Evolutionary conservation across 2,113 vertebrate genomes (phyloP).

Genomic region (Neogale vison): DNA sequence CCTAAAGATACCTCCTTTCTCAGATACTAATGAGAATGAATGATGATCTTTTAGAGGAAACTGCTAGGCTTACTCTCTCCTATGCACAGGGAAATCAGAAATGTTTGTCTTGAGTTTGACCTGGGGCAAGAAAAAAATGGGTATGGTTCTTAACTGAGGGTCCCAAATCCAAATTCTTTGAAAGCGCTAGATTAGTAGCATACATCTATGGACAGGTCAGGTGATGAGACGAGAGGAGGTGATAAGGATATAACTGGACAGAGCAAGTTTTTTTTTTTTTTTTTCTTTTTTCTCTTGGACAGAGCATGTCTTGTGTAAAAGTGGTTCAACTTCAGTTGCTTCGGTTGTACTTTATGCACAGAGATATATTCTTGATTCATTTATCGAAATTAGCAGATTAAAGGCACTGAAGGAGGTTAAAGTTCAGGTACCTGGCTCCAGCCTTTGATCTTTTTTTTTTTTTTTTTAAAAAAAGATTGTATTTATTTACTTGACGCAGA

Average conservation of each 20-base stretch:
- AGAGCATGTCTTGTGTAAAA: neutral
- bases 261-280: neutral
- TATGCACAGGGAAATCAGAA: neutral
- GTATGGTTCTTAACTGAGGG: neutral
- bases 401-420: neutral
- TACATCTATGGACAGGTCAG: neutral
- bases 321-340: neutral
- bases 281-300: neutral
- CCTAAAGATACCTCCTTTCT: neutral
- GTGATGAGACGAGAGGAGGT: neutral
- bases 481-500: neutral
- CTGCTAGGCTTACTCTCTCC: neutral
- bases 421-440: neutral
- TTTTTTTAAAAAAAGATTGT: neutral
- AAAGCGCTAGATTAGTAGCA: neutral
- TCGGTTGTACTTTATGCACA: neutral
- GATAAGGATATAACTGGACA: neutral
- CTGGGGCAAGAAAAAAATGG: neutral
- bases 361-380: neutral
- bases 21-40: neutral
- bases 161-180: neutral
- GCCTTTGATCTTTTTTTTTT: neutral
- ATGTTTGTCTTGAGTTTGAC: neutral
- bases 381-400: conserved; percentile 6
- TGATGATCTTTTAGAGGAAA: neutral